Base-by-base conservation (phyloP, 2,113 vertebrate genomes). In the Crotalus helleri region DNA sequence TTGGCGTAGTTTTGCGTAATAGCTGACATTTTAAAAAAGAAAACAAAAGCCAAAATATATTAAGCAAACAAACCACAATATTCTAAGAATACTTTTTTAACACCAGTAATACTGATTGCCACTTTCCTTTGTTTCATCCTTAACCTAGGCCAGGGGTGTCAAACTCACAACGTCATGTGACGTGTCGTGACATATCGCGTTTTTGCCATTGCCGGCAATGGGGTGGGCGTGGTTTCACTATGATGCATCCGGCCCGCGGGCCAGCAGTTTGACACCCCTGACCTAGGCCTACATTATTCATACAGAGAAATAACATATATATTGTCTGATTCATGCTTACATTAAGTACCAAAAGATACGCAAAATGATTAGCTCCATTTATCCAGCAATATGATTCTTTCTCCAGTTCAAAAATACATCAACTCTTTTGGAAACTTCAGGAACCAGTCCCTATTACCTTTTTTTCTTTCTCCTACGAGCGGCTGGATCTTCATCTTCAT, bases 401-500 rank as follows among this genome's bases (percentile, higher is more conserved):
- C 46, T 15, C 39, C 0, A 94, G n/a, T 11, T 92, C 93, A 49
- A 95, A 54, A 59, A 86, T n/a, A 49, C 85, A 24, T 39, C 29
- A 49, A 15, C 9, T 23, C 44, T 44, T 87, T 87, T 53, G 91
- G 0, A 23, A 33, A 3, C 59, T 23, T 8, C 85, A 17, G 91
- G 85, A 1, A 8, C 29, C 10, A 17, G 58, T 12, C 2, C 0
- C 0, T 0, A 64, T 90, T 89, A 99, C 99, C 99, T 99, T 97
- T 99, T 99, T 94, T 99, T 99, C 96, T 99, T 99, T 92, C 99
- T 98, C 94, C 99, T 98, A 74, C 99, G 98, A n/a, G 99, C 99
- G 74, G 99, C 99, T 86, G 99, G 99, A 95, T 99, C 99, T 97
- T 99, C 99, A 95, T 99, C 99, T 95, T 99, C 99, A 0, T 99